These are phyloP conservation scores for Bombus superbus DNA, from an alignment of 1,140 invertebrate genomes.

Conservation along the genomic window DNA sequence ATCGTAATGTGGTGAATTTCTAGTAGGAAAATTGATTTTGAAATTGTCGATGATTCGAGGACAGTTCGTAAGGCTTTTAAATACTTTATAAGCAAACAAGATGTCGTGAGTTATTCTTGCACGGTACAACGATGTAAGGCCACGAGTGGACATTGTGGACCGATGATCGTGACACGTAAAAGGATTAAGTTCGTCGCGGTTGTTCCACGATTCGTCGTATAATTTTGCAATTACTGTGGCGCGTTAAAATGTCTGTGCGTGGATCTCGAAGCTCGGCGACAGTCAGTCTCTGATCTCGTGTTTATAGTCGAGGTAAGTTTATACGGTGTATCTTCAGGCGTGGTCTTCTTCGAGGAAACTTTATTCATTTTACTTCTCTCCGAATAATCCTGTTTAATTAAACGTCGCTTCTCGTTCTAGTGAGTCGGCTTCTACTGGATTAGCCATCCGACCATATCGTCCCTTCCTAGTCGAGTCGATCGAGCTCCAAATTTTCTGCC, in stretches of 20 bases:
- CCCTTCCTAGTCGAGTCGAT: not conserved
- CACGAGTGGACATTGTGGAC: no score
- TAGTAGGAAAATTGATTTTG: no score
- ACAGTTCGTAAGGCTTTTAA: no score
- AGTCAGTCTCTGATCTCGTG: not conserved
- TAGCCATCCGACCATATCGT: constrained; percentile 27
- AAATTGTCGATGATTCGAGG: no score
- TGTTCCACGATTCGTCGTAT: not conserved
- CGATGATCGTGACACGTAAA: no score
- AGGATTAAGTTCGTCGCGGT: no score
- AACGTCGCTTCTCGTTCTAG: constrained; percentile 59
- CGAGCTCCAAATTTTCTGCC: not conserved
- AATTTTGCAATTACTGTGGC: constrained; percentile 3
- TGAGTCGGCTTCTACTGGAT: constrained; percentile 21
- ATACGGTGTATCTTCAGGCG: not conserved
- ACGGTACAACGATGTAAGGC: no score
- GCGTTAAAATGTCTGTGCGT: not conserved
- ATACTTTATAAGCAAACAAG: no score
- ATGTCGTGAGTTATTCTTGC: no score
- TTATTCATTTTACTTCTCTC: constrained; percentile 67
- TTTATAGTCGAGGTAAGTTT: constrained; percentile 7
- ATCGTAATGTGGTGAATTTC: no score
- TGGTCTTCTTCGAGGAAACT: constrained; percentile 67
- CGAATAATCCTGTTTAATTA: constrained; percentile 71
- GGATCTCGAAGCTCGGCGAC: not conserved